phyloP scores from a whole-genome alignment of 2,113 vertebrate genomes.

The Charadrius vociferus region DNA sequence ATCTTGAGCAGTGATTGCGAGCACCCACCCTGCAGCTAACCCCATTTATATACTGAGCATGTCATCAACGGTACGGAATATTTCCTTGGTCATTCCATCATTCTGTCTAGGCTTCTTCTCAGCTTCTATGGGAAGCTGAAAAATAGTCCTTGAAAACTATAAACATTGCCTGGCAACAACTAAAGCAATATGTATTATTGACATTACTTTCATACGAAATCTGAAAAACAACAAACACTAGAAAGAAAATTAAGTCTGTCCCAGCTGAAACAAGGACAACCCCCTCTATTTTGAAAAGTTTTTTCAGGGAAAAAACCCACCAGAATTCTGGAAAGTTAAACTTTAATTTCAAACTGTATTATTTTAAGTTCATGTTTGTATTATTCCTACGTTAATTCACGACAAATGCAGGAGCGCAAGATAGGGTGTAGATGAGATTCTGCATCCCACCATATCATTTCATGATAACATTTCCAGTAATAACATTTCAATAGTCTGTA shows the following conservation, averaged over 20 bases:
- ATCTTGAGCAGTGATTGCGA: background rate
- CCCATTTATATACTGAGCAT: background rate
- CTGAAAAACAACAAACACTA: background rate
- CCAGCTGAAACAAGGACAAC: background rate
- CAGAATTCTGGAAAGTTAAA: background rate
- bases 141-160: background rate
- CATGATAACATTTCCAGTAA: background rate
- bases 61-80: background rate
- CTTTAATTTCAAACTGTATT: background rate
- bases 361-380: background rate
- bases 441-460: background rate
- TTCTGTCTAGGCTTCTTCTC: background rate
- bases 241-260: background rate
- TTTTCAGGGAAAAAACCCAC: background rate
- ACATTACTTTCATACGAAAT: background rate
- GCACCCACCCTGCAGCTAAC: background rate
- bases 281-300: background rate
- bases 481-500: background rate
- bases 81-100: background rate
- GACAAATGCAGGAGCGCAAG: background rate
- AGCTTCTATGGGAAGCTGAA: background rate
- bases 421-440: background rate
- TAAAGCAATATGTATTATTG: background rate
- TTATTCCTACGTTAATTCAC: background rate
- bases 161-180: background rate